A percentile compares a stretch with the other conserved stretches of the same genome.
These are phyloP conservation scores for Hybognathus amarus DNA, from an alignment of 2,797 vertebrate species.

Conservation along the genomic window DNA sequence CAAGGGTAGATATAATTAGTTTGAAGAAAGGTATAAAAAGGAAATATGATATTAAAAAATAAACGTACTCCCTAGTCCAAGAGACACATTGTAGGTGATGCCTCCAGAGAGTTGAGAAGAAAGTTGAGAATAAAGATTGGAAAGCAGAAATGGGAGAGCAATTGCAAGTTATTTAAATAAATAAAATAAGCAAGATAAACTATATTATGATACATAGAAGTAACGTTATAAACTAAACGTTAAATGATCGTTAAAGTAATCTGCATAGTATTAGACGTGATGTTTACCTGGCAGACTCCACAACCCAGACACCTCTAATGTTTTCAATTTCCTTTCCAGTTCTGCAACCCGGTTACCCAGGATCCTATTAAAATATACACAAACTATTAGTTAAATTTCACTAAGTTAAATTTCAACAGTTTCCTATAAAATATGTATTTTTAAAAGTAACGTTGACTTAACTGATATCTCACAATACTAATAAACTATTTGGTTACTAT, in stretches of 20 bases:
- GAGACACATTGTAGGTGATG: constrained; percentile 60
- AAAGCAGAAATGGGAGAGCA: constrained; percentile 18
- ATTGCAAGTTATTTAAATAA: not conserved
- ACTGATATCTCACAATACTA: not conserved
- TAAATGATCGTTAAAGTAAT: not conserved
- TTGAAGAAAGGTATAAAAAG: not conserved
- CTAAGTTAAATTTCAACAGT: not conserved
- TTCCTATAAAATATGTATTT: not conserved
- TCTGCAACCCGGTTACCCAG: constrained; percentile 94
- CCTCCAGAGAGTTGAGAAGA: constrained; percentile 46
- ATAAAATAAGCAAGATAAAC: not conserved
- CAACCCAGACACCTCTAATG: constrained; percentile 92
- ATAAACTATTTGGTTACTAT: not conserved
- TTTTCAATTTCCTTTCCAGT: constrained; percentile 94
- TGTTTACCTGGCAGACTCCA: constrained; percentile 95
- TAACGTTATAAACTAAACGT: not conserved
- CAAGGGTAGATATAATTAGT: not conserved
- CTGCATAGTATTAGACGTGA: not conserved
- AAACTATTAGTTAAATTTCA: not conserved
- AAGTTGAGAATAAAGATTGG: constrained; percentile 16
- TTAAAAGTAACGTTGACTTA: not conserved
- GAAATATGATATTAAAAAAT: constrained; percentile 5
- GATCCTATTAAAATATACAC: constrained; percentile 79
- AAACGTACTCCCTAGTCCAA: constrained; percentile 60
- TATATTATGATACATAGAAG: not conserved